Base-by-base conservation (phyloP, 1,140 invertebrate genomes). In the Gonioctena quinquepunctata region DNA sequence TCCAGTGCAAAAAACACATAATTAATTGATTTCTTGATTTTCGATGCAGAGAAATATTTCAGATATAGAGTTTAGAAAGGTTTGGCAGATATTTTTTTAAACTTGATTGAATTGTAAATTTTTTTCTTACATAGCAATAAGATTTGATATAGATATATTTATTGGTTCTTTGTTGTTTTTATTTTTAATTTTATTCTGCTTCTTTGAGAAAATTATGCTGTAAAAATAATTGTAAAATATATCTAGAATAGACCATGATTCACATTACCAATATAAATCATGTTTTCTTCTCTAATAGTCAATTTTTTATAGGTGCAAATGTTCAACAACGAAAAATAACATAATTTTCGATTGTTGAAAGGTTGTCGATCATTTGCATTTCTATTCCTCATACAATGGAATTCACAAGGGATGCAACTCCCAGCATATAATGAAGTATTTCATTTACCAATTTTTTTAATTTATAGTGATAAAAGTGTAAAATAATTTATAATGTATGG, bases 401-500 rank as follows among this genome's bases (percentile, higher is more conserved):
- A 42, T 13, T 42, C 16, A 42, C 16, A n/a, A 42, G 11, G 33
- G 16, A 42, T 42, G 33, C 33, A n/a, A 42, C 16, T 42, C 16
- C n/a, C n/a, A n/a, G 16, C 11, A 13, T 42, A 42, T 42, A n/a
- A 42, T 52, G 13, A 57, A 18, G 22, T 68, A 59, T 8, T 68
- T 63, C 25, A 48, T 64, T 60, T 50, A 54, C 42, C 25, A 59
- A 62, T 13, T 61, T 48, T 67, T 69, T 62, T 70, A 49, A 63
- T 71, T 74, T 56, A 64, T 65, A 57, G 64, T 60, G 63, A 70
- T 60, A 25, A 69, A n/a, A 76, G 28, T 74, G 74, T 73, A 76
- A 67, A 71, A 79, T 79, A 77, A 74, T 79, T 80, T 78, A 76
- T 77, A 76, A 75, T 75, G 76, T 77, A 79, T 80, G 76, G 77